A percentile compares a stretch with the other conserved stretches of the same genome.
Conservation (phyloP, 2,113 vertebrate genomes). For the Emydocephalus ijimae region DNA sequence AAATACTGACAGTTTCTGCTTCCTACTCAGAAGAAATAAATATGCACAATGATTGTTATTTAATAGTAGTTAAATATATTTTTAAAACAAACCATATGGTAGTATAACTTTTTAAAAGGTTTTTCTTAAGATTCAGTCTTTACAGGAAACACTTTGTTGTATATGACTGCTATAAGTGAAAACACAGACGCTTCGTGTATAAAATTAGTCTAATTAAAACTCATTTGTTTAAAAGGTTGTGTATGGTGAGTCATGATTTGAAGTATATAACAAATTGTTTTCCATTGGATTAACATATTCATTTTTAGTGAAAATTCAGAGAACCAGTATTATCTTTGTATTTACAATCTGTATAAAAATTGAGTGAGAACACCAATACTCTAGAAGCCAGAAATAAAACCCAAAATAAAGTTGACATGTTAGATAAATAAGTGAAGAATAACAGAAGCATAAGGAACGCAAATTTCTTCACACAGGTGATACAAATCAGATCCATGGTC, state of each 20-base stretch:
- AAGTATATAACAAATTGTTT: constrained; percentile 42
- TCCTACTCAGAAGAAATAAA: constrained; percentile 58
- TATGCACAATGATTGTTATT: constrained; percentile 52
- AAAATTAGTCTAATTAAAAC: constrained; percentile 23
- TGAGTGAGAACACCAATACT: neutral
- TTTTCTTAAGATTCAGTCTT: neutral
- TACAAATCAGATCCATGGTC: neutral
- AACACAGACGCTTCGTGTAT: constrained; percentile 39
- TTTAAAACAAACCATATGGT: constrained; percentile 60
- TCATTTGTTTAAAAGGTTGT: constrained; percentile 38
- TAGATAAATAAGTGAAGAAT: neutral
- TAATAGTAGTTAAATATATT: constrained; percentile 64
- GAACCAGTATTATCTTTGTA: neutral
- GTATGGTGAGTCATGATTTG: constrained; percentile 26
- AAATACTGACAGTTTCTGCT: constrained; percentile 53
- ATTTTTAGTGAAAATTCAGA: neutral
- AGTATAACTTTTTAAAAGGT: constrained; percentile 34
- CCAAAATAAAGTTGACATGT: neutral
- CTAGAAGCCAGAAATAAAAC: neutral
- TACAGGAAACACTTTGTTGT: constrained; percentile 54
- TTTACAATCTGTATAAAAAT: neutral
- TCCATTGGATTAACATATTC: constrained; percentile 33
- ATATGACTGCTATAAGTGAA: constrained; percentile 39
- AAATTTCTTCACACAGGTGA: neutral
- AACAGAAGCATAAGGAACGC: neutral